Evolutionary conservation across 2,113 vertebrate species (phyloP), one percentile per base, ranked within the genome.

Genomic region (Paracanthobrama guichenoti): DNA sequence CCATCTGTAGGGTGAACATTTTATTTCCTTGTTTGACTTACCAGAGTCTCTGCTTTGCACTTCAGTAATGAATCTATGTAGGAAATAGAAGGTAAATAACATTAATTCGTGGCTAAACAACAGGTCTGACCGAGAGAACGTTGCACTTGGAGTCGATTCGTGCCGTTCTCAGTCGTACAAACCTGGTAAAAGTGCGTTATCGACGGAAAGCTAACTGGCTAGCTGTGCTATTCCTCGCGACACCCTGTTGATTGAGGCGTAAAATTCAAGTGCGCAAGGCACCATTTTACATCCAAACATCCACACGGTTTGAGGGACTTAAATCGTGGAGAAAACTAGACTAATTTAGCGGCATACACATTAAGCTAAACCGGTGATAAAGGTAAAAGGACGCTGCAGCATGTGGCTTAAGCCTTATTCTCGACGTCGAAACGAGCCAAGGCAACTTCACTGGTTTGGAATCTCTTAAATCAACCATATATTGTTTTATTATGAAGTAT

Each of bases 31-130:
- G 73, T 53, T 76, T 4, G n/a, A 90, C 94, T 94, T 87, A 95
- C 94, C 94, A 95, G 87, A 89, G 93, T 42, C 87, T 95, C 94
- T 14, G 94, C 91, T 92, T 95, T 95, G 90, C 94, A 95, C 87
- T 94, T 92, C 90, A 95, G 91, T 89, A 94, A 91, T 81, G 94
- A 94, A 94, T 95, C 94, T 95, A 42, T 24, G 86, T 14, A 9
- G 16, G 14, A 35, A 31, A 78, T 10, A 53, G 4, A 81, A 82
- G 12, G 57, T 35, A 76, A 59, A 83, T 48, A 73, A 39, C 3
- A 35, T 75, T 39, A 18, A 44, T 78, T 24, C 14, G 26, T 22
- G 24, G 20, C 3, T 57, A 12, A 46, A 78, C 50, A 50, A 28
- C 42, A 18, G 28, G 0, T 24, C 26, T 62, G 31, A 55, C 9